phyloP scores from a whole-genome alignment of 2,113 vertebrate species.

The Rhagologus leucostigma region DNA sequence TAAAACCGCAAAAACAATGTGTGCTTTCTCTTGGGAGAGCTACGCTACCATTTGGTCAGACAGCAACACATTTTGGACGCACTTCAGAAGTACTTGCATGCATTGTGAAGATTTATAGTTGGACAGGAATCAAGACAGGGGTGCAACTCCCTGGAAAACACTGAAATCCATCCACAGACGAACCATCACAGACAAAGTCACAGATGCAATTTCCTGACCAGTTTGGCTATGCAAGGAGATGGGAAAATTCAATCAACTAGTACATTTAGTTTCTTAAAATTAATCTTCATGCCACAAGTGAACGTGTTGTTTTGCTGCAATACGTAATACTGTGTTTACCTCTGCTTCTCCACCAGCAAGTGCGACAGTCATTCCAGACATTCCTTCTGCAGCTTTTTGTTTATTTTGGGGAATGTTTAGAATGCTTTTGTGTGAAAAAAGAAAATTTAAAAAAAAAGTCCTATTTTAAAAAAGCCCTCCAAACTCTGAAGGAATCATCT shows the following conservation, averaged over 20 bases:
- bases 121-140: not conserved
- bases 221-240: not conserved
- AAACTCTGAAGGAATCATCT: not conserved
- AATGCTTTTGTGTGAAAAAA: not conserved
- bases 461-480: not conserved
- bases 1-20: slow-evolving; percentile 9
- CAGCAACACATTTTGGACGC: slow-evolving; percentile 10
- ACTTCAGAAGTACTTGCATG: not conserved
- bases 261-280: not conserved
- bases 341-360: not conserved
- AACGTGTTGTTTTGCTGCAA: not conserved
- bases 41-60: slow-evolving; percentile 40
- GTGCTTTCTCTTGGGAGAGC: slow-evolving; percentile 4
- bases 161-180: not conserved
- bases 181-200: not conserved
- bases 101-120: slow-evolving; percentile 1
- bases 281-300: not conserved
- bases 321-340: not conserved
- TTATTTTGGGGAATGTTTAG: not conserved
- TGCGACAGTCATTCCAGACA: slow-evolving; percentile 40
- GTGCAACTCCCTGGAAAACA: slow-evolving; percentile 11
- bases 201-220: not conserved
- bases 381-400: slow-evolving; percentile 16
- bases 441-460: not conserved
- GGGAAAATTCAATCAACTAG: not conserved